Percentiles rank a stretch among this genome's conserved stretches.
phyloP scores from a whole-genome alignment of 2,888 invertebrate genomes.

The Dascillus cervinus region DNA sequence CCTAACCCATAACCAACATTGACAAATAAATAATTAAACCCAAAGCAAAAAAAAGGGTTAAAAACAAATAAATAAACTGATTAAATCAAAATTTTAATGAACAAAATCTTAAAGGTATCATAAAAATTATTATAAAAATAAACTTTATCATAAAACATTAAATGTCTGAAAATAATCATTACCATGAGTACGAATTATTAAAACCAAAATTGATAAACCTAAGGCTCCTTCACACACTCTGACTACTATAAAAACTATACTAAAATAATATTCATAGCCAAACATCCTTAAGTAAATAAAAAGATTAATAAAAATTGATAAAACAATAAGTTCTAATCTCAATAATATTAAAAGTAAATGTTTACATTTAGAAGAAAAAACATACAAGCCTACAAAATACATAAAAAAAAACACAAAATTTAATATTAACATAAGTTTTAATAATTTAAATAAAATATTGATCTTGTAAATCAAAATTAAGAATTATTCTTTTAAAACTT shows the following conservation, averaged over 20 bases:
- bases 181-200: conserved; percentile 52
- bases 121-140: conserved; percentile 43
- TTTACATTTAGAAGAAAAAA: conserved; percentile 50
- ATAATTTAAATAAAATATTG: conserved; percentile 61
- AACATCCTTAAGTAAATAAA: conserved; percentile 44
- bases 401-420: conserved; percentile 44
- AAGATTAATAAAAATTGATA: conserved; percentile 48
- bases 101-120: conserved; percentile 46
- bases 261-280: conserved; percentile 48
- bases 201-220: conserved; percentile 50
- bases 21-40: conserved; percentile 36
- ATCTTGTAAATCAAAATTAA: conserved; percentile 62
- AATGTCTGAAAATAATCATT: conserved; percentile 55
- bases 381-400: conserved; percentile 45
- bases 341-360: conserved; percentile 53
- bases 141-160: conserved; percentile 51
- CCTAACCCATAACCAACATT: conserved; percentile 42
- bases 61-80: conserved; percentile 44
- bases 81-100: conserved; percentile 47
- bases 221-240: conserved; percentile 58
- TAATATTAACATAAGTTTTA: conserved; percentile 50
- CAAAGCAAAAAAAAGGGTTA: conserved; percentile 42
- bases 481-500: conserved; percentile 50
- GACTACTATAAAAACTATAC: conserved; percentile 54
- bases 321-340: conserved; percentile 54